These are phyloP conservation scores for Platyscapa corneri DNA, from an alignment of 1,140 invertebrate species.

Conservation along the genomic window DNA sequence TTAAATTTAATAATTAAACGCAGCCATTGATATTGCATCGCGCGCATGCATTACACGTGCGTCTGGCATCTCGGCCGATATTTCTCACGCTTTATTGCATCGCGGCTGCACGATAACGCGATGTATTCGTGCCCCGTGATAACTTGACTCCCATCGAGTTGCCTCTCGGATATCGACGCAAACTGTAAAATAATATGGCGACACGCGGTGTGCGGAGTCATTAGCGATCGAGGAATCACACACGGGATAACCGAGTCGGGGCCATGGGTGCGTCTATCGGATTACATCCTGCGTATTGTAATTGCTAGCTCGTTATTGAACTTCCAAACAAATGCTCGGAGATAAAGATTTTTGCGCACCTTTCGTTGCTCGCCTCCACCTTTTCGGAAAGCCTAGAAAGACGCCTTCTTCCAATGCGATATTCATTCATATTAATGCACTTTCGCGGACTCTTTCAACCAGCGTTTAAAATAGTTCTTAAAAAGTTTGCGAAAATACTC, in stretches of 20 bases:
- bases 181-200: constrained; percentile 28
- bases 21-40: not conserved
- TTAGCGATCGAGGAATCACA: constrained; percentile 8
- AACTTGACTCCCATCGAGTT: constrained; percentile 19
- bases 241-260: too few species aligned
- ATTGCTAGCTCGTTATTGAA: constrained; percentile 10
- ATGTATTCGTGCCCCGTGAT: not conserved
- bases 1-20: constrained; percentile 41
- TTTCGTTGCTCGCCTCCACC: too few species aligned
- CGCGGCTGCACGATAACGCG: not conserved
- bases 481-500: too few species aligned
- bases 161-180: constrained; percentile 37
- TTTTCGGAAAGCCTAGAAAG: too few species aligned
- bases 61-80: not conserved
- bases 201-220: constrained; percentile 7
- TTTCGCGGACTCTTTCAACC: too few species aligned
- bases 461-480: too few species aligned
- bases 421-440: constrained; percentile 17
- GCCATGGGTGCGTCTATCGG: not conserved
- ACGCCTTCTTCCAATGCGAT: too few species aligned
- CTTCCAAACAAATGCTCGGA: not conserved
- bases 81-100: constrained; percentile 27
- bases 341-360: not conserved
- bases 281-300: not conserved
- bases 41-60: not conserved